A percentile compares a stretch with the other conserved stretches of the same genome.
phyloP scores from a whole-genome alignment of 2,888 invertebrate species.

The Hedya salicella region DNA sequence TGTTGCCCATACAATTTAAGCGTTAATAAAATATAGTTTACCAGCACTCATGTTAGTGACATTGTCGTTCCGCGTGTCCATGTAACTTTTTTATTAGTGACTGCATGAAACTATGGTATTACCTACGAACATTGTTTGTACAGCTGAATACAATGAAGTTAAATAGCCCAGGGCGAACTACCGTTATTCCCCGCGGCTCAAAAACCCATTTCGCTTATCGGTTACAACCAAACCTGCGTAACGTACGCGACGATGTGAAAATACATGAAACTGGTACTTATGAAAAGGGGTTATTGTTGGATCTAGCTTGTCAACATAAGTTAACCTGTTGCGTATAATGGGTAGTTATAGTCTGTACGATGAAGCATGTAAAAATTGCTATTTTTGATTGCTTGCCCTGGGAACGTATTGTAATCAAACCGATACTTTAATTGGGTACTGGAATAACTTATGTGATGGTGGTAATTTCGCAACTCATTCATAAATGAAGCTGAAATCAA shows the following conservation, averaged over 20 bases:
- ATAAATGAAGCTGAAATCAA: background rate
- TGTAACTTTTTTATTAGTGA: conserved; percentile 37
- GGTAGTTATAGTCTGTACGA: conserved; percentile 36
- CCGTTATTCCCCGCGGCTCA: conserved; percentile 59
- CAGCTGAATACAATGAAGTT: conserved; percentile 70
- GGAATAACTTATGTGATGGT: background rate
- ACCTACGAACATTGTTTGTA: conserved; percentile 42
- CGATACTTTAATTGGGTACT: conserved; percentile 20
- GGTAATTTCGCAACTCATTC: background rate
- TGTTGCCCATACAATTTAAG: background rate
- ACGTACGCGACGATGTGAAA: conserved; percentile 26
- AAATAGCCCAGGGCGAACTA: conserved; percentile 51
- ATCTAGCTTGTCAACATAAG: background rate
- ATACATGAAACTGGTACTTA: conserved; percentile 25
- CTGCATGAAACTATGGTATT: conserved; percentile 30
- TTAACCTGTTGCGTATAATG: conserved; percentile 41
- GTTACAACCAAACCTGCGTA: conserved; percentile 52
- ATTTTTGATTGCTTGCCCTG: conserved; percentile 36
- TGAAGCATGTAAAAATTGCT: conserved; percentile 37
- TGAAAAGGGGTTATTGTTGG: background rate
- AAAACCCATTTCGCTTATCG: conserved; percentile 71
- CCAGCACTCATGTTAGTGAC: conserved; percentile 1
- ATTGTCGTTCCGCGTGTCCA: background rate
- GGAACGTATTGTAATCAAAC: conserved; percentile 26
- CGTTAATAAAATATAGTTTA: background rate